Evolutionary conservation across 2,888 invertebrate species (phyloP).

Genomic region (Heliconius hortense): DNA sequence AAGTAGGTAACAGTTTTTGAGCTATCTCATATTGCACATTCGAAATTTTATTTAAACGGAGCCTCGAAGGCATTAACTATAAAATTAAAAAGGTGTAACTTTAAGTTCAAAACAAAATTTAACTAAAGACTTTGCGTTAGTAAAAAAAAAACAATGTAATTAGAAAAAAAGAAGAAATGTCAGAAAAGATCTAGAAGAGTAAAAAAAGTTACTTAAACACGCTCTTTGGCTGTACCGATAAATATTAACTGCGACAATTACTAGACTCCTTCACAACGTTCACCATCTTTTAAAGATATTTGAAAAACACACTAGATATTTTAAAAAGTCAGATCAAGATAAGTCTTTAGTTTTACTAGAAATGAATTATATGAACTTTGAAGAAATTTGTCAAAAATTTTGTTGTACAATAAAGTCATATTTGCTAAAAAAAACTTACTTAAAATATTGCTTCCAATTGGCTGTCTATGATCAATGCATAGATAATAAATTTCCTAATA

Average conservation of each 20-base stretch:
- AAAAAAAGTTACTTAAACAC: not conserved
- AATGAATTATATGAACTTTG: not conserved
- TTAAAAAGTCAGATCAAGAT: not conserved
- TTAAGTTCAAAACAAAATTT: not conserved
- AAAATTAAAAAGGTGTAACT: not conserved
- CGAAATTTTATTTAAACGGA: slow-evolving; percentile 39
- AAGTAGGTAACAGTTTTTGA: slow-evolving; percentile 68
- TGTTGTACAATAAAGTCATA: slow-evolving; percentile 13
- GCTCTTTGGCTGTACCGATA: slow-evolving; percentile 1
- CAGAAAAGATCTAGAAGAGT: not conserved
- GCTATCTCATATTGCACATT: slow-evolving; percentile 64
- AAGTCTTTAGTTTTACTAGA: not conserved
- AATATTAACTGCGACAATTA: not conserved
- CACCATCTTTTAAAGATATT: not conserved
- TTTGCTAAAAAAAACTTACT: slow-evolving; percentile 14
- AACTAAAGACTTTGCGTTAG: not conserved
- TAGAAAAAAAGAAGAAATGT: slow-evolving; percentile 4
- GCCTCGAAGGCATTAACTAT: not conserved
- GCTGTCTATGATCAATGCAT: slow-evolving; percentile 21
- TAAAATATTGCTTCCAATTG: slow-evolving; percentile 33
- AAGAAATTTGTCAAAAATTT: slow-evolving; percentile 1
- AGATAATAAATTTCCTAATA: slow-evolving; percentile 2
- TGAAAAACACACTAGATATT: not conserved
- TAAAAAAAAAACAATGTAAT: not conserved
- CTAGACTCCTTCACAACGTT: not conserved